Evolutionary conservation across 1,140 invertebrate genomes (phyloP).

Genomic region (Steinernema feltiae): DNA sequence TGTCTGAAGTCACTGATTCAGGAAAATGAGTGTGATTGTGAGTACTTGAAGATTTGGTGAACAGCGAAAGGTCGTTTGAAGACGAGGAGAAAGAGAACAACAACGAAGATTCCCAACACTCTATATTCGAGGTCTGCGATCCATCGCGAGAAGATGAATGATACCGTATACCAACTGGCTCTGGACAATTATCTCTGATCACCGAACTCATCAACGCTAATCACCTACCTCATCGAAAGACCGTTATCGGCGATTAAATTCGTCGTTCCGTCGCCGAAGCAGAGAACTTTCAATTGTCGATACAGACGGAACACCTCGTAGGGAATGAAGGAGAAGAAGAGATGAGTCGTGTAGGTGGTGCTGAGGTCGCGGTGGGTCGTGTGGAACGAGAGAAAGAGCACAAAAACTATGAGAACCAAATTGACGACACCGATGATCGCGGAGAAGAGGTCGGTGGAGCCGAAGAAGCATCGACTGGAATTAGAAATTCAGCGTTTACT

Average conservation of each 20-base stretch:
- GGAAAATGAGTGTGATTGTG: neutral
- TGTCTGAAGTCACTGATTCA: neutral
- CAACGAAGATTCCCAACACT: neutral
- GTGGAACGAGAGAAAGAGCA: neutral
- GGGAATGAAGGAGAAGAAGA: neutral
- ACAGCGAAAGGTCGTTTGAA: neutral
- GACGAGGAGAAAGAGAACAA: neutral
- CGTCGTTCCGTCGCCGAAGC: neutral
- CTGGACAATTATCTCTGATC: neutral
- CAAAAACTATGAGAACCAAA: neutral
- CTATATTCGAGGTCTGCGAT: neutral
- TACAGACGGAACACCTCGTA: neutral
- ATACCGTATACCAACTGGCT: neutral
- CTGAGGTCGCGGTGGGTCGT: neutral
- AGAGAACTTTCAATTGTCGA: neutral
- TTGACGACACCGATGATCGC: neutral
- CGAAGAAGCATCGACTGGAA: neutral
- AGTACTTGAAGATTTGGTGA: neutral
- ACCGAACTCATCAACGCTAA: neutral
- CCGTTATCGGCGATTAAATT: neutral
- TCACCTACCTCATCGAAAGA: neutral
- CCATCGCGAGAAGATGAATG: neutral
- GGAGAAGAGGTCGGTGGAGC: neutral
- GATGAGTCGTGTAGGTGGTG: neutral
- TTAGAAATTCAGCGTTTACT: neutral